Conservation (phyloP, 2,797 vertebrate species). For the Spea hammondii region DNA sequence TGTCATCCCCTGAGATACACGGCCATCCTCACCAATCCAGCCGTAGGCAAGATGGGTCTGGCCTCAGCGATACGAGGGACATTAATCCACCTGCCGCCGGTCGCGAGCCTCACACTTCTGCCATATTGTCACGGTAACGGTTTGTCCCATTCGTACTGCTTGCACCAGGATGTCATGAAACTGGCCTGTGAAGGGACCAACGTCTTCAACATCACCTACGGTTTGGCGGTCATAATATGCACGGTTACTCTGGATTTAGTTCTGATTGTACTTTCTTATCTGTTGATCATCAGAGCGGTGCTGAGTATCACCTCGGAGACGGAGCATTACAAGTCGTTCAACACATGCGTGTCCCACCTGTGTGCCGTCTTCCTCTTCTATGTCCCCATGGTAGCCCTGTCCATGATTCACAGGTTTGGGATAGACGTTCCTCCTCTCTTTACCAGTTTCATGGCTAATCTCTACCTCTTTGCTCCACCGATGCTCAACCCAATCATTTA, state of each 20-base stretch:
- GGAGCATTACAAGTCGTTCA: conserved; percentile 55
- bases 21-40: conserved; percentile 66
- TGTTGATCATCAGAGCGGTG: conserved; percentile 54
- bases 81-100: conserved; percentile 49
- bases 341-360: conserved; percentile 59
- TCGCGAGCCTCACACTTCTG: conserved; percentile 36
- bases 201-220: conserved; percentile 55
- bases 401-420: conserved; percentile 58
- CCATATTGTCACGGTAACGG: conserved; percentile 55
- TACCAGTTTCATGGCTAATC: conserved; percentile 54
- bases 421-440: conserved; percentile 53
- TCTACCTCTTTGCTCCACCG: conserved; percentile 56
- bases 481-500: conserved; percentile 61
- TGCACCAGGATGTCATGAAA: conserved; percentile 57
- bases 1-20: conserved; percentile 52
- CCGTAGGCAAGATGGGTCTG: conserved; percentile 55
- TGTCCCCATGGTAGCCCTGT: conserved; percentile 53
- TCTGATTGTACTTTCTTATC: conserved; percentile 57
- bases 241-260: conserved; percentile 57
- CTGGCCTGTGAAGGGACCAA: conserved; percentile 51
- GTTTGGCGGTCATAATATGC: conserved; percentile 54
- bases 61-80: conserved; percentile 57
- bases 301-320: conserved; percentile 48
- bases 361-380: conserved; percentile 61
- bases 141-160: conserved; percentile 61